A percentile compares a stretch with the other conserved stretches of the same genome.
phyloP scores from a whole-genome alignment of 2,888 invertebrate genomes.

The Oligia latruncula region DNA sequence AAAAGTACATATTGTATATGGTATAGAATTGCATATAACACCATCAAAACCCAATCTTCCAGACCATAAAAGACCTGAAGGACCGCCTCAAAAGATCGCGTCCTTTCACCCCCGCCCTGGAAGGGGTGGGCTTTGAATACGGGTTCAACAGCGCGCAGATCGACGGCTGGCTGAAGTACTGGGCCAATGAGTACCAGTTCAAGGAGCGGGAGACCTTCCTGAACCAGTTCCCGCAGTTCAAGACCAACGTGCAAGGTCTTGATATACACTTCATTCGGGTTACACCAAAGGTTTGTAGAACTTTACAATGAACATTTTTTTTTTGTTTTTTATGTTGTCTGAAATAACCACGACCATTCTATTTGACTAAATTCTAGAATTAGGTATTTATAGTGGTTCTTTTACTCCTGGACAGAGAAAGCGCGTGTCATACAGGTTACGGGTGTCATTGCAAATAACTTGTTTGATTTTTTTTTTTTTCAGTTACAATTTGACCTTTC shows the following conservation, averaged over 20 bases:
- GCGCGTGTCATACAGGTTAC: no score
- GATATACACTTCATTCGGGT: slow-evolving; percentile 90
- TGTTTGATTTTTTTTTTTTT: no score
- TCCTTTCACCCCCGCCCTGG: slow-evolving; percentile 89
- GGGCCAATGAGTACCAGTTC: slow-evolving; percentile 93
- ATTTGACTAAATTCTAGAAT: no score
- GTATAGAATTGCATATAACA: background rate
- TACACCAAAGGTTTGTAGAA: slow-evolving; percentile 85
- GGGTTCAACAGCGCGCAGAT: slow-evolving; percentile 94
- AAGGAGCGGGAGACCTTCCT: slow-evolving; percentile 91
- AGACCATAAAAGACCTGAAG: slow-evolving; percentile 80
- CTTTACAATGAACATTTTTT: background rate
- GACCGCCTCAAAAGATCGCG: slow-evolving; percentile 76
- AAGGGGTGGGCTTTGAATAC: slow-evolving; percentile 93
- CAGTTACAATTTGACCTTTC: no score
- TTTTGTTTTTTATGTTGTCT: no score
- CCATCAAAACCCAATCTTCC: slow-evolving; percentile 29
- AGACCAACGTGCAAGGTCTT: slow-evolving; percentile 93
- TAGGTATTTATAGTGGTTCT: no score
- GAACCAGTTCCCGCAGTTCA: slow-evolving; percentile 94
- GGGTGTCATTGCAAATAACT: no score
- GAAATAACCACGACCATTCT: no score
- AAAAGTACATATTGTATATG: no score
- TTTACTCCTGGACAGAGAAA: no score
- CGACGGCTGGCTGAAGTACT: slow-evolving; percentile 92